These are phyloP conservation scores for Melanotaenia boesemani DNA, from an alignment of 2,797 vertebrate genomes.

Conservation along the genomic window DNA sequence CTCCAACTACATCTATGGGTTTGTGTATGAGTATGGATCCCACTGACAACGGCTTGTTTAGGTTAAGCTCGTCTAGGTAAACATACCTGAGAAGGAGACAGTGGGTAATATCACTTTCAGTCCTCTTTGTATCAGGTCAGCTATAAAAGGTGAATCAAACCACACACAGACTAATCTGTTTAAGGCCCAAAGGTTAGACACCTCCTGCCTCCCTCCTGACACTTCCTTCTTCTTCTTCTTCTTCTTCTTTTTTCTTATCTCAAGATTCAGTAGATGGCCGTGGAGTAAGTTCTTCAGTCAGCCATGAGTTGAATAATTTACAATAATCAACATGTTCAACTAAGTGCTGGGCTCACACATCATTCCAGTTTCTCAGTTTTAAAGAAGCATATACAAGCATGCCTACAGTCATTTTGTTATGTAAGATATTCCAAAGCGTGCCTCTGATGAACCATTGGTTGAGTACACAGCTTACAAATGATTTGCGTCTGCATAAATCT, in stretches of 20 bases:
- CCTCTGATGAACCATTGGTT: background rate
- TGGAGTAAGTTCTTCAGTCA: constrained; percentile 41
- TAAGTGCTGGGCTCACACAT: constrained; percentile 36
- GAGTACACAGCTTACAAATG: constrained; percentile 6
- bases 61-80: background rate
- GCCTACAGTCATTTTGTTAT: background rate
- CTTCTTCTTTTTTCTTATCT: constrained; percentile 1
- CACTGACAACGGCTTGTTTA: background rate
- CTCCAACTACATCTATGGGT: background rate
- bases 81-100: background rate
- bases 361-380: constrained; percentile 27
- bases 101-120: background rate
- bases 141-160: constrained; percentile 45
- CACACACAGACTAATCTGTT: background rate
- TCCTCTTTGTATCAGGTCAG: background rate
- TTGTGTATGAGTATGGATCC: background rate
- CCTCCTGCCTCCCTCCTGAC: constrained; percentile 1
- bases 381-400: background rate
- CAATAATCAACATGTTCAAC: constrained; percentile 65
- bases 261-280: constrained; percentile 45
- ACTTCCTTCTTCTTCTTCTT: background rate
- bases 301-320: constrained; percentile 73
- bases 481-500: constrained; percentile 3
- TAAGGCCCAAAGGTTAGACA: constrained; percentile 30
- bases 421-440: constrained; percentile 12